Base-by-base conservation (phyloP, 1,140 invertebrate species). In the Halyomorpha halys region DNA sequence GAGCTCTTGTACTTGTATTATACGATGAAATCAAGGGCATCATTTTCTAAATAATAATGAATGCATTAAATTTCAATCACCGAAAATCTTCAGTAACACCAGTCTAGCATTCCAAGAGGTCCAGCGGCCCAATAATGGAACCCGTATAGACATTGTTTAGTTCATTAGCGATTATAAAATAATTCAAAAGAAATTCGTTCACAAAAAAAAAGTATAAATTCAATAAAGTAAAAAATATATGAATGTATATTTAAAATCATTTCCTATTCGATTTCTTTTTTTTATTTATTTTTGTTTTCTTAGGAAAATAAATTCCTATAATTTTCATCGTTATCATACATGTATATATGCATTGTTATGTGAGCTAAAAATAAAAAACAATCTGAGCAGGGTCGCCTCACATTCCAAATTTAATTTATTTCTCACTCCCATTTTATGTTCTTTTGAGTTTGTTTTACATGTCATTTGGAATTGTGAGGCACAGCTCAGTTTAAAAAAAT, bases 1-100 rank as follows among this genome's bases (percentile, higher is more conserved):
- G 86, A 72, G 87, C 87, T 65, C 79, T 89, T 34, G 86, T 89
- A 64, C 79, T 89, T 45, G 86, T 89, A 67, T 76, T 89, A 66
- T 89, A 89, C 70, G 86, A 88, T 70, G 86, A 89, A 77, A 81
- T 89, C 71, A 86, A 87, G 75, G 80, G 78, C 63, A 71, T 86
- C 19, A 77, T 86, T 65, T 68, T 66, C 51, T 65, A 59, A 68
- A 47, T 18, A 27, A 14, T 14, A 56, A 49, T 21, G 53, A 56
- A 56, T 23, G 23, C 19, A 56, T 23, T 56, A 16, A 56, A 56
- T 56, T 56, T 56, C 18, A 56, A 56, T 56, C 53, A 56, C 53
- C 18, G 53, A 23, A 23, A 21, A 39, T 39, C 34, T 39, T 39
- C 34, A 39, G 34, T 39, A 39, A 39, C 34, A 39, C 34, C 34